phyloP scores from a whole-genome alignment of 2,888 invertebrate genomes.

The Selenia dentaria region DNA sequence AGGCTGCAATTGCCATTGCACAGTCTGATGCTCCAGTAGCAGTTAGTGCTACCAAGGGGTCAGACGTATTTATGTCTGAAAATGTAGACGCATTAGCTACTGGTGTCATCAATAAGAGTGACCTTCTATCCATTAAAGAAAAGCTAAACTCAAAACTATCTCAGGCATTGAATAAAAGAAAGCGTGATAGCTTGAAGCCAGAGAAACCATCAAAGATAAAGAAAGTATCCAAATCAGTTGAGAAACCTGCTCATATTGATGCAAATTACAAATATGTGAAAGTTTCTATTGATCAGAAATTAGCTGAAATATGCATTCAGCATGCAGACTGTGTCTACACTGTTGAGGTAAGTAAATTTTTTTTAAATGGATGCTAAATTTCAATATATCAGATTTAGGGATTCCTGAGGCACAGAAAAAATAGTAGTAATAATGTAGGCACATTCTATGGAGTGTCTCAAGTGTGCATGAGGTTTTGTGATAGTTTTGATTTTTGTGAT shows the following conservation, averaged over 20 bases:
- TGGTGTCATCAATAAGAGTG: constrained; percentile 68
- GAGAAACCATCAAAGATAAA: constrained; percentile 69
- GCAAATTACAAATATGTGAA: constrained; percentile 57
- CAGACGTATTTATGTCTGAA: constrained; percentile 50
- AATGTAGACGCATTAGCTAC: constrained; percentile 34
- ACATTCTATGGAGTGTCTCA: no score
- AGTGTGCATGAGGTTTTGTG: no score
- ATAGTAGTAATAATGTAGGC: no score
- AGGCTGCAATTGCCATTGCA: constrained; percentile 31
- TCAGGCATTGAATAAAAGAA: constrained; percentile 73
- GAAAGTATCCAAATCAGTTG: constrained; percentile 46
- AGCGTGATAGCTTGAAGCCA: constrained; percentile 59
- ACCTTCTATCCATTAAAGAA: constrained; percentile 74
- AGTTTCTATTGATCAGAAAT: constrained; percentile 57
- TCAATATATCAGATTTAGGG: no score
- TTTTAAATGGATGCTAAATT: no score
- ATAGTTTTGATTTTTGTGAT: no score
- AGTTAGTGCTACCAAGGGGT: constrained; percentile 10
- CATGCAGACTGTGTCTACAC: constrained; percentile 55
- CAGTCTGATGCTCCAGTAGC: constrained; percentile 24
- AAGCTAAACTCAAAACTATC: constrained; percentile 75
- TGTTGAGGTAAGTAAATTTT: constrained; percentile 62
- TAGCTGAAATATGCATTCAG: constrained; percentile 68
- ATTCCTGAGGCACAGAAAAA: no score
- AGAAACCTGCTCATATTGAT: constrained; percentile 20